Evolutionary conservation across 2,797 vertebrate species (phyloP), one percentile per base, ranked within the genome.

Genomic region (Sebastes nivosus): DNA sequence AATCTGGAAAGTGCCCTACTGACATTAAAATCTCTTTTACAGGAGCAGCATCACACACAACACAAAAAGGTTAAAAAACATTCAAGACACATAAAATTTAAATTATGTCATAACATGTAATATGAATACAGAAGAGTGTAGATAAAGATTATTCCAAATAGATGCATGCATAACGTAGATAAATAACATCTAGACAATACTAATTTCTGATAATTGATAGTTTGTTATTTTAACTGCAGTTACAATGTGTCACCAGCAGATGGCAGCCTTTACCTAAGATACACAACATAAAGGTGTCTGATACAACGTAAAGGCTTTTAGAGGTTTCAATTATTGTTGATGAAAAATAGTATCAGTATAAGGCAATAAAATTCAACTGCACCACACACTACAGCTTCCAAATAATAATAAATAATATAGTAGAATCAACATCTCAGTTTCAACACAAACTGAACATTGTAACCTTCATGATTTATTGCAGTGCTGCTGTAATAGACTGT

Each of bases 181-280:
- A 5, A 38, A 38, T 59, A 14, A 22, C 58, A 59, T 25, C 13
- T 16, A 27, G 13, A 29, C 18, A n/a, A 9, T 25, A 30, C 1
- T 8, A 20, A 3, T n/a, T 9, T 8, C n/a, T 8, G 7, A 24
- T 2, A 1, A 34, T 20, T 4, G 2, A 60, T 13, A 1, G 34
- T 54, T 59, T 36, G 25, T 29, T 8, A 42, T 52, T 59, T 27
- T 1, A 2, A 6, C 10, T 77, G 89, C 34, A 87, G 73, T 77
- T 77, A 0, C 13, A 20, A 1, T 0, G 1, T 3, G 0, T 1
- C 0, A 7, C 88, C 94, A 94, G 86, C 78, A 95, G 95, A 77
- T 89, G 94, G 83, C 67, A 59, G 88, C 71, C 30, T 85, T 57
- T 16, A 9, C 34, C 30, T 52, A 36, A 36, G 2, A 36, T 2